phyloP scores from a whole-genome alignment of 2,113 vertebrate species.

The Bungarus multicinctus region DNA sequence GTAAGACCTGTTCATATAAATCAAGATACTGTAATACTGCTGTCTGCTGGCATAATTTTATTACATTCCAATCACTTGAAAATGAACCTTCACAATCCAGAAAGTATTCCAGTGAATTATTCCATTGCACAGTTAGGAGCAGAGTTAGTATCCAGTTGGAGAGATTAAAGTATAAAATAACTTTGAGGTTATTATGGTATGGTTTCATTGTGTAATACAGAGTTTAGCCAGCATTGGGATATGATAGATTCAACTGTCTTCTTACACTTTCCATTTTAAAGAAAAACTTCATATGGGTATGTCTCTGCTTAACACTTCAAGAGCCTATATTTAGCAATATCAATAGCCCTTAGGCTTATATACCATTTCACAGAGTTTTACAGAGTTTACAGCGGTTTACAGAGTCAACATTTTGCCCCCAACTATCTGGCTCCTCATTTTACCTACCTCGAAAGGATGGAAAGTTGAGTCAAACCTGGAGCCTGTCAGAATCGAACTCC shows the following conservation, averaged over 20 bases:
- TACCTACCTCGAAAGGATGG: neutral
- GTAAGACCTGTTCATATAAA: constrained; percentile 63
- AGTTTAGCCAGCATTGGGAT: neutral
- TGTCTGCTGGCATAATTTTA: neutral
- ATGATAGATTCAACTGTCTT: neutral
- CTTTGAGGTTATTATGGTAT: neutral
- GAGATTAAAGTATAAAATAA: neutral
- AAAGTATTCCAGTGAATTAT: neutral
- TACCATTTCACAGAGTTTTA: neutral
- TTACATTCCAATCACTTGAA: neutral
- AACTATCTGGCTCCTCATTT: neutral
- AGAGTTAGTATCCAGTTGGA: neutral
- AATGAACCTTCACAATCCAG: neutral
- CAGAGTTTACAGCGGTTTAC: neutral
- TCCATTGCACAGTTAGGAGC: neutral
- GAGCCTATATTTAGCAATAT: neutral
- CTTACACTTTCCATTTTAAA: neutral
- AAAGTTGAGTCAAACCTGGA: neutral
- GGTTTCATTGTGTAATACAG: neutral
- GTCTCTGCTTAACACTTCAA: neutral
- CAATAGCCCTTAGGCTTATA: neutral
- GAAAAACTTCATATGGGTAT: neutral
- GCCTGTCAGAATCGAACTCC: neutral
- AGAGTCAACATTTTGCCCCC: neutral
- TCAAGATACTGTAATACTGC: neutral